These are phyloP conservation scores for Batillaria attramentaria DNA, from an alignment of 1,140 invertebrate genomes.

Conservation along the genomic window DNA sequence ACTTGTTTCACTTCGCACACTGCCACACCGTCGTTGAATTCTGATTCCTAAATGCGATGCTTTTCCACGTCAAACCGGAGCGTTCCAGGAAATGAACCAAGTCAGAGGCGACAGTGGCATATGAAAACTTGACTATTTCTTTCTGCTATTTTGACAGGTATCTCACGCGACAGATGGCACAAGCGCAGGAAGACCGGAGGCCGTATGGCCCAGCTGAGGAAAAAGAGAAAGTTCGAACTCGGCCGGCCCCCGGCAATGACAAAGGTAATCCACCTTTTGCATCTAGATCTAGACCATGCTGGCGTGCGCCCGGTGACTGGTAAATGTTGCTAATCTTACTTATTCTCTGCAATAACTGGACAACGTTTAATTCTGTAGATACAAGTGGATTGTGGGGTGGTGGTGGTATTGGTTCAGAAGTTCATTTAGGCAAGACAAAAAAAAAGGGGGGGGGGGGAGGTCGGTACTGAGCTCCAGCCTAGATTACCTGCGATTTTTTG, in stretches of 20 bases:
- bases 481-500: no score
- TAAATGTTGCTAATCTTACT: no score
- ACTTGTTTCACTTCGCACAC: neutral
- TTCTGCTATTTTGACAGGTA: constrained; percentile 82
- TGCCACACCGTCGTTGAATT: neutral
- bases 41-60: neutral
- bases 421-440: no score
- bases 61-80: neutral
- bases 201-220: constrained; percentile 92
- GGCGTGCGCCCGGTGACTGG: no score
- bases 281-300: no score
- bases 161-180: constrained; percentile 99
- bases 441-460: no score
- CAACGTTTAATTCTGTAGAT: no score
- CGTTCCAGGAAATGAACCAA: neutral
- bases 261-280: no score
- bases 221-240: constrained; percentile 99
- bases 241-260: constrained; percentile 98
- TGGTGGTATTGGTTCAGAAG: no score
- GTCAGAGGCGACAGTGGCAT: neutral
- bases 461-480: no score
- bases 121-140: neutral
- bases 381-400: no score
- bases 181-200: constrained; percentile 98
- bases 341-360: no score